Conservation (phyloP, 2,113 vertebrate species). For the Bubo bubo region DNA sequence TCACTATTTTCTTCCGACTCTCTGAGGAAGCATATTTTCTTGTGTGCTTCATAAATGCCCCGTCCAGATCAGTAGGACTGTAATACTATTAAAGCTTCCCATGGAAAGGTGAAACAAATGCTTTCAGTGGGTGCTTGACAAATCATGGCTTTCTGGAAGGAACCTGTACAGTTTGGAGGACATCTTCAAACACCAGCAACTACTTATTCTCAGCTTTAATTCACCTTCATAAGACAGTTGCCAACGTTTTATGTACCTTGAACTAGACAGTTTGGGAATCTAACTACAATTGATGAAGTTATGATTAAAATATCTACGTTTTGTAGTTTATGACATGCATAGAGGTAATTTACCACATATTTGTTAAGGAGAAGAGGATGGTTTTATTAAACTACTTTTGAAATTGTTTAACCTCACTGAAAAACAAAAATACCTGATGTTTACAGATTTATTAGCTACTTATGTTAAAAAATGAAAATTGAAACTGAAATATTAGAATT, state of each 20-base stretch:
- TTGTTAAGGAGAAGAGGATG: neutral
- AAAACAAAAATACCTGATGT: neutral
- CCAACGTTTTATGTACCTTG: neutral
- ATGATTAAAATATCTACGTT: neutral
- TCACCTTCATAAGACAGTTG: neutral
- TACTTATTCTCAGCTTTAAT: neutral
- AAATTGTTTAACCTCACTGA: neutral
- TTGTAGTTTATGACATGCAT: neutral
- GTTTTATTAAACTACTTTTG: neutral
- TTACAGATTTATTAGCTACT: neutral
- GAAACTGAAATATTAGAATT: neutral
- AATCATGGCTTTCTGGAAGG: neutral
- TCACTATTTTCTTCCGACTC: neutral
- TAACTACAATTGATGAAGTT: no score
- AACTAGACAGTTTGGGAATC: neutral
- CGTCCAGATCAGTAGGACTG: neutral
- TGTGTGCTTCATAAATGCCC: neutral
- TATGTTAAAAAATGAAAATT: neutral
- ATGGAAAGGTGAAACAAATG: neutral
- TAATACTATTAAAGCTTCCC: neutral
- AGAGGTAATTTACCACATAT: neutral
- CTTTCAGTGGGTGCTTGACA: constrained; percentile 3
- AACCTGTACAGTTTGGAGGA: neutral
- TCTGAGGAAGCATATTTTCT: constrained; percentile 21
- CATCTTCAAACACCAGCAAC: neutral